Percentiles rank a stretch among this genome's conserved stretches.
Conservation (phyloP, 2,888 invertebrate genomes). For the Hemithea aestivaria region DNA sequence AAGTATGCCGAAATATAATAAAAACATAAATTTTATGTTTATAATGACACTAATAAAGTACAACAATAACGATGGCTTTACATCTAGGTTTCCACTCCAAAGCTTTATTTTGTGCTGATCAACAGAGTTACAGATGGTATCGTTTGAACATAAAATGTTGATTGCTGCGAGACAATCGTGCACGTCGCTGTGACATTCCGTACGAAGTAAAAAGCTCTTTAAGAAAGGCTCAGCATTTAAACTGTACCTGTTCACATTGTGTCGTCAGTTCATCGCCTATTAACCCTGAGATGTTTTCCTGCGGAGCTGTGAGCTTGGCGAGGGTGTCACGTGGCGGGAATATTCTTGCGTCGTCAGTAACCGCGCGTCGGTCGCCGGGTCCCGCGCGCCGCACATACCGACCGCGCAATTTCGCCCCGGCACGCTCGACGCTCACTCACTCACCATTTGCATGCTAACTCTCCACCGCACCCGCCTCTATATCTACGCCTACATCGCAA, state of each 20-base stretch:
- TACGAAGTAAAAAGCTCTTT: conserved; percentile 2
- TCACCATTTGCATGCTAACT: conserved; percentile 57
- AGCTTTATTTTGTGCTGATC: too few relatives aligned
- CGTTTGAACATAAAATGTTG: too few relatives aligned
- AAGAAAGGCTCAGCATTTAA: conserved; percentile 11
- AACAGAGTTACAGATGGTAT: too few relatives aligned
- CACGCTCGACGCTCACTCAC: conserved; percentile 36
- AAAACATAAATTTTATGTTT: too few relatives aligned
- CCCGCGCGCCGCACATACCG: conserved; percentile 17
- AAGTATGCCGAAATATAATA: too few relatives aligned
- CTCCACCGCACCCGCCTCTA: conserved; percentile 28
- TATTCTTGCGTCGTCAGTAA: conserved; percentile 6
- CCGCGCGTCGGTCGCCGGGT: background rate
- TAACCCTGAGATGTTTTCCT: conserved; percentile 4
- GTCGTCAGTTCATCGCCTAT: conserved; percentile 10
- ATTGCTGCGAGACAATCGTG: conserved; percentile 1
- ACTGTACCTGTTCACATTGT: conserved; percentile 6
- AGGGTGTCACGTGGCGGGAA: conserved; percentile 10
- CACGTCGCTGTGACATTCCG: background rate
- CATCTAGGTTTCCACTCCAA: too few relatives aligned
- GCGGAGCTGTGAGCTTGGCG: background rate
- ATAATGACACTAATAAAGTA: too few relatives aligned
- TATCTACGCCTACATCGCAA: conserved; percentile 14
- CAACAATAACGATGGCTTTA: too few relatives aligned
- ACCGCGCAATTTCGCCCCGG: conserved; percentile 33